Evolutionary conservation across 37 sponge, comb jelly and placozoan genomes (phyloP).

Genomic region (Diacarnus erythraeanus): DNA sequence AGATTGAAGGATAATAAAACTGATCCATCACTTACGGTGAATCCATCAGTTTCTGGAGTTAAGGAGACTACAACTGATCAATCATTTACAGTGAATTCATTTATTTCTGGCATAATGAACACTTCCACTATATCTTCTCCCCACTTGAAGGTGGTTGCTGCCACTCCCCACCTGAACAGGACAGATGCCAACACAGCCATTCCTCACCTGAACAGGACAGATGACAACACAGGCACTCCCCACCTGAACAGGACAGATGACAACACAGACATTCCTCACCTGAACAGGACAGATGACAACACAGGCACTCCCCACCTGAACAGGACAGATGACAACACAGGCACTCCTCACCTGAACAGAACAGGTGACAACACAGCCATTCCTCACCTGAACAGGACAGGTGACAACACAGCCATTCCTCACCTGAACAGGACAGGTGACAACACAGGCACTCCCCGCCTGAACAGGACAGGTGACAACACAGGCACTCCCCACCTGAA

Average conservation of each 20-base stretch:
- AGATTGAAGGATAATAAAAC: too few relatives aligned
- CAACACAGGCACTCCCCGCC: neutral
- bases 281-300: neutral
- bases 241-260: neutral
- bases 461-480: neutral
- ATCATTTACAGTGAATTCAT: too few relatives aligned
- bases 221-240: neutral
- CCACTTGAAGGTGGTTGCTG: neutral
- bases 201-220: neutral
- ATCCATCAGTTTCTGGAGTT: too few relatives aligned
- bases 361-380: neutral
- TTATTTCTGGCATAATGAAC: neutral
- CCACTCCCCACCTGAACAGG: neutral
- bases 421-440: neutral
- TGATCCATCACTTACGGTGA: too few relatives aligned
- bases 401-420: neutral
- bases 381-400: neutral
- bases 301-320: neutral
- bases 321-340: neutral
- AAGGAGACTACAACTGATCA: too few relatives aligned
- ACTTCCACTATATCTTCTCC: neutral
- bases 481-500: neutral
- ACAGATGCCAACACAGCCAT: neutral
- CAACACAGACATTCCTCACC: neutral
- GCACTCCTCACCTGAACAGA: neutral